Base-by-base conservation (phyloP, 1,140 invertebrate genomes). In the Spodoptera frugiperda region DNA sequence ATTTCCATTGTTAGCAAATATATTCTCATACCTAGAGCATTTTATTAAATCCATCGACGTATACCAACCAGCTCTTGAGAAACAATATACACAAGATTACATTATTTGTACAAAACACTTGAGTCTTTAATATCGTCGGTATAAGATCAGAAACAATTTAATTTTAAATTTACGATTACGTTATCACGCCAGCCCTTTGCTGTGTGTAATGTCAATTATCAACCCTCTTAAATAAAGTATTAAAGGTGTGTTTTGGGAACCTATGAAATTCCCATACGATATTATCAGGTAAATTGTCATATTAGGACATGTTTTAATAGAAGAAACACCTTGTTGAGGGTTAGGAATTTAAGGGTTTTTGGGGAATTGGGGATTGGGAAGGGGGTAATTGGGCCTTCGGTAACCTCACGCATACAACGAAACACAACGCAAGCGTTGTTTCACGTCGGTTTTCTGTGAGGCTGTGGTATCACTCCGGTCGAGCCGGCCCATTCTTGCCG, bases 81-180 rank as follows among this genome's bases (percentile, higher is more conserved):
- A 65, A 65, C 44, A 46, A 65, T 65, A 65, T 48, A 65, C 21
- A 65, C 44, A 21, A 25, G 61, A 65, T 65, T 19, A 19, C 44
- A 49, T 63, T 49, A 65, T 65, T 65, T 65, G 61, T 65, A 48
- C 12, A 30, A 48, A 55, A 49, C 12, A 65, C 61, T 65, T 48
- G 39, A 65, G 19, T 15, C 39, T 65, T 65, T 65, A 65, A 65
- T 65, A 65, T 21, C 44, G 17, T 48, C 17, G 61, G 39, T 48
- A n/a, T 39, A 39, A 49, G 44, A 65, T 49, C 61, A 25, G 25
- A 19, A 48, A 65, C 44, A 65, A 30, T 48, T 65, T 65, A 65
- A 65, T 63, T 63, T 63, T 46, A 61, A 44, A 46, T 63, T 63
- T 11, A 49, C 61, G 44, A 65, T 65, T 21, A 61, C 57, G 57